A percentile compares a stretch with the other conserved stretches of the same genome.
Conservation (phyloP, 2,888 invertebrate species). For the Eupithecia exiguata region DNA sequence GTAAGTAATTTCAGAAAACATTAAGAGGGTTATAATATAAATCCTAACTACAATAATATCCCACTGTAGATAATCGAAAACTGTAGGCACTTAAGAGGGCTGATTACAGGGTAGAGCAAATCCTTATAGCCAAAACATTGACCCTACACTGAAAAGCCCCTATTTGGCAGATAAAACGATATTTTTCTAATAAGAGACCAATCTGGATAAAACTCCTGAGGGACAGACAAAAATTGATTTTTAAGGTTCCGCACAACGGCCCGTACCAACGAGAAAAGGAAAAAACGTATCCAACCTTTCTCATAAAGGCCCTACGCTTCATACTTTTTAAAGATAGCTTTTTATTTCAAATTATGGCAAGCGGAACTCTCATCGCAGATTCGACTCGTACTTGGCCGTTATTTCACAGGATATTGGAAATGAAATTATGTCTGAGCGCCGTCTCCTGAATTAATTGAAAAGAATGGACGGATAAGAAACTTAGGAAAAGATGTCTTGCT, state of each 20-base stretch:
- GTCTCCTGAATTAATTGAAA: constrained; percentile 26
- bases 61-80: background rate
- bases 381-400: background rate
- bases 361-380: background rate
- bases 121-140: constrained; percentile 11
- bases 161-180: constrained; percentile 38
- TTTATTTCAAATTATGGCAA: background rate
- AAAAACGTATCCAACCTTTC: background rate
- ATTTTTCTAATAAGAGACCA: constrained; percentile 40
- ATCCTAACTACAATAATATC: too few species aligned
- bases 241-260: constrained; percentile 9
- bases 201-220: constrained; percentile 38
- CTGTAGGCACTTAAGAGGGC: background rate
- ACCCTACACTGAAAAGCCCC: constrained; percentile 17
- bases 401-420: constrained; percentile 33
- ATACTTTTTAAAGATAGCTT: background rate
- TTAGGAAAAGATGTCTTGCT: constrained; percentile 14
- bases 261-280: background rate
- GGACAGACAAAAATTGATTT: constrained; percentile 40
- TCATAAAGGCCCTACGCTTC: background rate
- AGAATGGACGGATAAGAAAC: constrained; percentile 16
- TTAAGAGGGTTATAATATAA: too few species aligned
- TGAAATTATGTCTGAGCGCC: constrained; percentile 34
- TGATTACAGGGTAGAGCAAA: background rate
- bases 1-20: too few species aligned